phyloP scores from a whole-genome alignment of 2,113 vertebrate species.

The Aegypius monachus region DNA sequence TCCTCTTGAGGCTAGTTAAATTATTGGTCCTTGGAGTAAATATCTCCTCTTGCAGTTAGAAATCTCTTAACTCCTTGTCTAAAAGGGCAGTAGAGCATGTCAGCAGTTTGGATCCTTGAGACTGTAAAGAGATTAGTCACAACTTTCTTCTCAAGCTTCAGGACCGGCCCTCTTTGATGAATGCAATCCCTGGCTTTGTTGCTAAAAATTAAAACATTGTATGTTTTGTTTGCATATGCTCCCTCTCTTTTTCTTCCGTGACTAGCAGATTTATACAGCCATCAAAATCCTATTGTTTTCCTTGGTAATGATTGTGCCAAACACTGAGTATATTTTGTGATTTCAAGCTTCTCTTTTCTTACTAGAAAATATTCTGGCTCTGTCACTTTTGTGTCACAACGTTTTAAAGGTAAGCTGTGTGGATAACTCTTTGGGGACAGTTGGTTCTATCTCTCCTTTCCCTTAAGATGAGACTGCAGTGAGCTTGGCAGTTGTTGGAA shows the following conservation, averaged over 20 bases:
- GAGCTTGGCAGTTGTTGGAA: not conserved
- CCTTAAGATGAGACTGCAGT: not conserved
- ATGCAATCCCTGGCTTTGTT: not conserved
- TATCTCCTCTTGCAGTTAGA: not conserved
- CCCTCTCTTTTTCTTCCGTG: not conserved
- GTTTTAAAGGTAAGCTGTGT: not conserved
- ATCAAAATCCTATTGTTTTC: not conserved
- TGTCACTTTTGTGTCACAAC: not conserved
- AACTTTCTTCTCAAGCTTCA: not conserved
- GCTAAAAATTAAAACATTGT: not conserved
- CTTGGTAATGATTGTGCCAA: not conserved
- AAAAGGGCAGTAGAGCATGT: not conserved
- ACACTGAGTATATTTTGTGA: not conserved
- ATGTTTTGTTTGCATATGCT: not conserved
- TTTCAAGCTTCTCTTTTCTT: not conserved
- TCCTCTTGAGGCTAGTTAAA: not conserved
- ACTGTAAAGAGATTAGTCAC: not conserved
- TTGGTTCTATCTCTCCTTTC: not conserved
- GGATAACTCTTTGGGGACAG: not conserved
- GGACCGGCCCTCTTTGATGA: accelerated
- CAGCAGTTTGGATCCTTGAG: not conserved
- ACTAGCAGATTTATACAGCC: not conserved
- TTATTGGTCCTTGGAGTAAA: slow-evolving; percentile 9
- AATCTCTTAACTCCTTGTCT: not conserved
- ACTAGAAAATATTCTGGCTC: not conserved